Base-by-base conservation (phyloP, 2,888 invertebrate species). In the Nephrocerus scutellatus region DNA sequence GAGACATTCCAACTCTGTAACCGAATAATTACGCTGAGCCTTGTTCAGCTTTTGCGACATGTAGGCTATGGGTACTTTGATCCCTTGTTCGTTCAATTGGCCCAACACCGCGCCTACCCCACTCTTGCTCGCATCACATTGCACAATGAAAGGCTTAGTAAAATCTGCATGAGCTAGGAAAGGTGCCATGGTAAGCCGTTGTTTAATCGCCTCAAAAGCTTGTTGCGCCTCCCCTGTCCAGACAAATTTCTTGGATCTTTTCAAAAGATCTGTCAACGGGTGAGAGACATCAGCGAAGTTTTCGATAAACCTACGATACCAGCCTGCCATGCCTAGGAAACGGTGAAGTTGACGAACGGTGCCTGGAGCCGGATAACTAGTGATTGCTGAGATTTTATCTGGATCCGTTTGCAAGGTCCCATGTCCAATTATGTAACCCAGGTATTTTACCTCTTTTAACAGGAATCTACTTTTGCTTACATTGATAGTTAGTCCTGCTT, bases 21-120 rank as follows among this genome's bases (percentile, higher is more conserved):
- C 31, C 6, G 29, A 30, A 15, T 37, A 41, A 14, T 41, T 44
- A 10, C 24, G 13, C 19, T 47, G 47, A 9, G 42, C 43, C 2
- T 29, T 35, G 13, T 47, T 46, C 4, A 48, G 21, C 20, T 48
- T 48, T 13, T 47, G 41, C 0, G 47, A 47, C 35, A 39, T 30
- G 21, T 30, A 44, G 1, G 46, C 41, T 10, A 44, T 41, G 2
- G 38, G 35, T 8, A 32, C 12, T 13, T 46, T 43, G 4, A 28
- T 13, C 2, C 39, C 43, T 5, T 38, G 18, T 6, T 39, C 36
- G 36, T 43, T 30, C 4, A 18, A n/a, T 30, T 46, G 43, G 7
- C 31, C 33, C 4, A 43, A 22, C 3, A 46, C 29, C 10, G 39
- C 41, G 8, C 39, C 45, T 10, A 47, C 41, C 4, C 39, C 42